Evolutionary conservation across 2,888 invertebrate species (phyloP).

Genomic region (Physocephala rufipes): DNA sequence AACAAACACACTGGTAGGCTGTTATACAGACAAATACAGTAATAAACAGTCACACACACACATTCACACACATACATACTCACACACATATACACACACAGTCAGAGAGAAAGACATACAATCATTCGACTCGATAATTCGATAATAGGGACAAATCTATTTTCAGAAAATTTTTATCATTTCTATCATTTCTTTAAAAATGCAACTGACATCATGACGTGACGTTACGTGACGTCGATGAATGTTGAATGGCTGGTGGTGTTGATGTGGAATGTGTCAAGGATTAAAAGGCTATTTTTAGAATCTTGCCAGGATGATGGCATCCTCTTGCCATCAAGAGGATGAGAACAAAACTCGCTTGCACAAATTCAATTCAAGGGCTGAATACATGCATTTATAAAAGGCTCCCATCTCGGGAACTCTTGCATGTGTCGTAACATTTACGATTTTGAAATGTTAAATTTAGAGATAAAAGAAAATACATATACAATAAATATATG

Average conservation of each 20-base stretch:
- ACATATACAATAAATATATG: too few relatives aligned
- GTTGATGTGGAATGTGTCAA: constrained; percentile 22
- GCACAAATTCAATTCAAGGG: too few relatives aligned
- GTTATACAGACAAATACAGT: neutral
- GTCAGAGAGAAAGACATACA: too few relatives aligned
- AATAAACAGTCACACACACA: neutral
- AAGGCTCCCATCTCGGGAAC: too few relatives aligned
- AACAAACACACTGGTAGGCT: too few relatives aligned
- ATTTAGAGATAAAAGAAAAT: too few relatives aligned
- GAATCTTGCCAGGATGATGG: neutral
- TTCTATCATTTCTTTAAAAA: neutral
- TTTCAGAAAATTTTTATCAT: neutral
- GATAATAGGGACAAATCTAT: neutral
- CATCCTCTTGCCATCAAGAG: too few relatives aligned
- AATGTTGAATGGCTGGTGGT: neutral
- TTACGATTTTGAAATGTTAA: too few relatives aligned
- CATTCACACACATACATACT: constrained; percentile 12
- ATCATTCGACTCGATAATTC: neutral
- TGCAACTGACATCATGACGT: too few relatives aligned
- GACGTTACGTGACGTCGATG: neutral
- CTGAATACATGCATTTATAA: too few relatives aligned
- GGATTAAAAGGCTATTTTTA: constrained; percentile 26
- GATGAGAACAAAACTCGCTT: too few relatives aligned
- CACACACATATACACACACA: constrained; percentile 15
- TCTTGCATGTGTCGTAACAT: too few relatives aligned